Percentiles rank a stretch among this genome's conserved stretches.
Conservation (phyloP, 2,888 invertebrate species). For the Balanococcus diminutus region DNA sequence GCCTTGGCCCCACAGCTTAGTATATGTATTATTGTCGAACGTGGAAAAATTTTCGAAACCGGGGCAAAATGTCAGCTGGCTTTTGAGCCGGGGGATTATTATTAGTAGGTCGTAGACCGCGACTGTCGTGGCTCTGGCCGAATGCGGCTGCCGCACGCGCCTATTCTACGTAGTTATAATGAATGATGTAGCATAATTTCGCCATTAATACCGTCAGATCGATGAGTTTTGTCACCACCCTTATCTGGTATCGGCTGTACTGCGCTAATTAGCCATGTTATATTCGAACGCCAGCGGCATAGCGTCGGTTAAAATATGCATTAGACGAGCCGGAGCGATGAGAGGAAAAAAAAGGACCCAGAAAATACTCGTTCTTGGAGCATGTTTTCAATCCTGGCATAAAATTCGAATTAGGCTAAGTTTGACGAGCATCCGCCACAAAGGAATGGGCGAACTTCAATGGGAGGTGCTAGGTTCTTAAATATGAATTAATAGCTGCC, state of each 20-base stretch:
- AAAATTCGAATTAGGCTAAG: not conserved
- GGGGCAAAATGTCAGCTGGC: not conserved
- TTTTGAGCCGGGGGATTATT: conserved; percentile 3
- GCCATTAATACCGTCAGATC: conserved; percentile 24
- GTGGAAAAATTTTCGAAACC: conserved; percentile 1
- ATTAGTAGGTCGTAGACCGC: conserved; percentile 18
- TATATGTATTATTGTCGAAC: not conserved
- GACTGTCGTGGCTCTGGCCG: not conserved
- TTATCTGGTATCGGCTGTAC: not conserved
- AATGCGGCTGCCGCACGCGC: not conserved
- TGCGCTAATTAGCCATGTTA: conserved; percentile 17
- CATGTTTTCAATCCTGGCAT: not conserved
- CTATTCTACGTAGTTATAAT: not conserved
- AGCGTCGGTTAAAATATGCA: not conserved
- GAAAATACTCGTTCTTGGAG: not conserved
- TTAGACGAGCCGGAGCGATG: not conserved
- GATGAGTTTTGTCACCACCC: conserved; percentile 14
- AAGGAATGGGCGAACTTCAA: too few species aligned
- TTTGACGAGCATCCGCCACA: not conserved
- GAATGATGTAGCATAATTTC: conserved; percentile 30
- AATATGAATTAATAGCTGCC: conserved; percentile 9
- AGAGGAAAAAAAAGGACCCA: not conserved
- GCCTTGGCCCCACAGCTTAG: not conserved
- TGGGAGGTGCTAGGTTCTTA: conserved; percentile 3
- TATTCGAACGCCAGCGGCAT: not conserved